Evolutionary conservation across 2,113 vertebrate genomes (phyloP).

Genomic region (Sylvilagus bachmani): DNA sequence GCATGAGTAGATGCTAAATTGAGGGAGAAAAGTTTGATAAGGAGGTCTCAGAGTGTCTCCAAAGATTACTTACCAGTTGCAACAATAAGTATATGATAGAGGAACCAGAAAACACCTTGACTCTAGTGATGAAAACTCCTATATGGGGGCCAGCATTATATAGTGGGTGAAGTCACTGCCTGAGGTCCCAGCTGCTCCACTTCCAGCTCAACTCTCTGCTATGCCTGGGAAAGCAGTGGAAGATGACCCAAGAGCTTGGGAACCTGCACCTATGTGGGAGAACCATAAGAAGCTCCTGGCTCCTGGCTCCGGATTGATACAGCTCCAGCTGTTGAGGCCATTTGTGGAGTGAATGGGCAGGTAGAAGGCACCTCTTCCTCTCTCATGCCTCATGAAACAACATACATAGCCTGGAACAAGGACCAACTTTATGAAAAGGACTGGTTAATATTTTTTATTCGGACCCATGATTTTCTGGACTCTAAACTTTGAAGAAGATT

Average conservation of each 20-base stretch:
- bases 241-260: too few relatives aligned
- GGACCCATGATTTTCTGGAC: conserved; percentile 38
- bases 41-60: neutral
- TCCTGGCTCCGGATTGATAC: too few relatives aligned
- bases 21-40: neutral
- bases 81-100: neutral
- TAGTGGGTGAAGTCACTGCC: too few relatives aligned
- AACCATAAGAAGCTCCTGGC: too few relatives aligned
- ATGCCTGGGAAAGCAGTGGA: too few relatives aligned
- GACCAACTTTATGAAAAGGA: conserved; percentile 31
- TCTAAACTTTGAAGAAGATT: conserved; percentile 32
- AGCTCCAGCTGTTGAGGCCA: too few relatives aligned
- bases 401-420: neutral
- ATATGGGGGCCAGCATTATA: too few relatives aligned
- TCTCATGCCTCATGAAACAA: neutral
- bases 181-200: too few relatives aligned
- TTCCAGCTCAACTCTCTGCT: too few relatives aligned
- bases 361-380: too few relatives aligned
- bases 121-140: neutral
- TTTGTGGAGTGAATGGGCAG: too few relatives aligned
- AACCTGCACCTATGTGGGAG: too few relatives aligned
- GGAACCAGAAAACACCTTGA: neutral
- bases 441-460: neutral
- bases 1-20: neutral
- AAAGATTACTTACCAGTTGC: neutral